These are phyloP conservation scores for Garrulus glandarius DNA, from an alignment of 2,797 vertebrate genomes.

Conservation along the genomic window DNA sequence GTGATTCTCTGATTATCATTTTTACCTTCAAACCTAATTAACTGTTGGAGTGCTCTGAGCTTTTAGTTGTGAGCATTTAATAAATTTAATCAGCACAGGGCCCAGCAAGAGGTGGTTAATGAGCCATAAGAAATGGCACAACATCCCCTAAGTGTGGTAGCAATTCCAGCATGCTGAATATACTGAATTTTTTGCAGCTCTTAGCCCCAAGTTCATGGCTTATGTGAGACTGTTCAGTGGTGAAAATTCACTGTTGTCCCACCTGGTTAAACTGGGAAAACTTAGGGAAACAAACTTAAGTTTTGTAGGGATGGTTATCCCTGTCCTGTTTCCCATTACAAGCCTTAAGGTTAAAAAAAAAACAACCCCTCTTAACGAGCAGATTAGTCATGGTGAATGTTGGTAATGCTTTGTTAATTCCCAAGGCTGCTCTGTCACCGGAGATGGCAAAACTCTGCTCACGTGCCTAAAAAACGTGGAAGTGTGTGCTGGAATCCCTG, in stretches of 20 bases:
- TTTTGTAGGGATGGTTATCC: background rate
- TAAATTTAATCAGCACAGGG: background rate
- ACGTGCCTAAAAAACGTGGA: background rate
- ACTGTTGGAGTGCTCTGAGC: background rate
- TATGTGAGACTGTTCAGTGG: background rate
- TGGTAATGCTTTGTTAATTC: background rate
- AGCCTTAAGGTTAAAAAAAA: background rate
- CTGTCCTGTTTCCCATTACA: background rate
- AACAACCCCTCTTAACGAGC: background rate
- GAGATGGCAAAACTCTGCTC: slow-evolving; percentile 13
- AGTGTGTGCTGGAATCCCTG: background rate
- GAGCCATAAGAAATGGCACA: background rate
- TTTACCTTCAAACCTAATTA: slow-evolving; percentile 15
- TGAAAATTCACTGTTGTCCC: background rate
- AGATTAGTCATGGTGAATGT: background rate
- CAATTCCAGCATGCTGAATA: background rate
- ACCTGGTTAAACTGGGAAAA: background rate
- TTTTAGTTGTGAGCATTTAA: background rate
- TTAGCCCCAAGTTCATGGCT: background rate
- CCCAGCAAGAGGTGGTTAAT: background rate
- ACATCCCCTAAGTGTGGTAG: background rate
- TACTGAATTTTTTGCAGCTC: background rate
- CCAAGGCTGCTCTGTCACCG: background rate
- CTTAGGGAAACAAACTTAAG: background rate
- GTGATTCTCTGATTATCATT: background rate